phyloP scores from a whole-genome alignment of 1,140 invertebrate genomes.

The Galleria mellonella region DNA sequence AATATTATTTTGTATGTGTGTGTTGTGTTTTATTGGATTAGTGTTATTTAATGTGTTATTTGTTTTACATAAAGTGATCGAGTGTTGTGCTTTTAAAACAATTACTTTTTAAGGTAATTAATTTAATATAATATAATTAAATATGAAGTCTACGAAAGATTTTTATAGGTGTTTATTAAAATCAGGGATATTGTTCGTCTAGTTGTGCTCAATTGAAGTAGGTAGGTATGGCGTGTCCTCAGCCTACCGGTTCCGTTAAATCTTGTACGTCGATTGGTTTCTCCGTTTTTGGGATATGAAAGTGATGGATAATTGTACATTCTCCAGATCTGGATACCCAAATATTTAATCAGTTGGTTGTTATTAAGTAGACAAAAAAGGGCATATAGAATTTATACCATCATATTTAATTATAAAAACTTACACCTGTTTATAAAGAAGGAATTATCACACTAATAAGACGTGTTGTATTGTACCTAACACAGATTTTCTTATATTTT shows the following conservation, averaged over 20 bases:
- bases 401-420: no score
- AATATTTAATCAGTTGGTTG: no score
- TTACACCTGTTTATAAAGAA: no score
- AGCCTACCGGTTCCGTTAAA: constrained; percentile 24
- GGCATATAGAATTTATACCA: neutral
- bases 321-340: no score
- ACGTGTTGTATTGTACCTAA: no score
- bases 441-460: no score
- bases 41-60: neutral
- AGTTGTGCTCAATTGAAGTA: neutral
- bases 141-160: neutral
- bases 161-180: neutral
- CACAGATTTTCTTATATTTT: no score
- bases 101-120: no score
- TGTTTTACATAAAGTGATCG: no score
- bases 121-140: no score
- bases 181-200: neutral
- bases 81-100: no score
- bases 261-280: constrained; percentile 14
- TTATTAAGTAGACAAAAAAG: no score
- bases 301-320: constrained; percentile 10
- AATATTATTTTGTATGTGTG: constrained; percentile 2
- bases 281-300: constrained; percentile 12
- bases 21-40: constrained; percentile 4
- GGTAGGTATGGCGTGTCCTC: neutral